Conservation (phyloP, 2,113 vertebrate species). For the Chrysochloris asiatica region DNA sequence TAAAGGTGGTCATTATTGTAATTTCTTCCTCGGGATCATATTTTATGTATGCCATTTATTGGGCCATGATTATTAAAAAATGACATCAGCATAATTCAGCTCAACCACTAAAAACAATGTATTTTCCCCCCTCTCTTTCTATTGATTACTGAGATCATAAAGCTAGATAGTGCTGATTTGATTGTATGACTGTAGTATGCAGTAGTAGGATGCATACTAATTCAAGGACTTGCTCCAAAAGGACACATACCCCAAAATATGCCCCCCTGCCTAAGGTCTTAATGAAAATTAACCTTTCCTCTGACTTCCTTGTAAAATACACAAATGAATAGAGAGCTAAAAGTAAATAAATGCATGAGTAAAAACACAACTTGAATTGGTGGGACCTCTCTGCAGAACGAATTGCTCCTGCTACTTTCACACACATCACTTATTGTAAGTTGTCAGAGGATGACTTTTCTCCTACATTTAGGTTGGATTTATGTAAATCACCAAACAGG, state of each 20-base stretch:
- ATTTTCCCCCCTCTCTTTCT: constrained; percentile 47
- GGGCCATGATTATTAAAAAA: constrained; percentile 73
- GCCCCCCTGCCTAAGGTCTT: constrained; percentile 40
- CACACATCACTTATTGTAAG: neutral
- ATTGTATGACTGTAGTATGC: neutral
- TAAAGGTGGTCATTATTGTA: constrained; percentile 79
- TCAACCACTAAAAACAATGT: constrained; percentile 65
- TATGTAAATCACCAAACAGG: constrained; percentile 68
- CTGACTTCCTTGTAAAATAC: neutral
- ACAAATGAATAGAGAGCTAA: neutral
- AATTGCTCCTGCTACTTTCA: neutral
- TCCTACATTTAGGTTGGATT: neutral
- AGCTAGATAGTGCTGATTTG: constrained; percentile 38
- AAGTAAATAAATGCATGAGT: neutral
- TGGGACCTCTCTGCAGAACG: neutral
- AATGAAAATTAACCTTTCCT: constrained; percentile 60
- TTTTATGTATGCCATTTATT: constrained; percentile 68
- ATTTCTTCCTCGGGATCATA: constrained; percentile 68
- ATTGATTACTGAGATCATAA: constrained; percentile 41
- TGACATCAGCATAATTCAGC: constrained; percentile 76
- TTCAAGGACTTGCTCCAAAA: constrained; percentile 41
- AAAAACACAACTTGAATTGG: constrained; percentile 18
- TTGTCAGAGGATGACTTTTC: neutral
- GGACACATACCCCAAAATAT: neutral
- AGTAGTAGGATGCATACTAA: constrained; percentile 39